Evolutionary conservation across 2,888 invertebrate species (phyloP).

Genomic region (Andrena marginata): DNA sequence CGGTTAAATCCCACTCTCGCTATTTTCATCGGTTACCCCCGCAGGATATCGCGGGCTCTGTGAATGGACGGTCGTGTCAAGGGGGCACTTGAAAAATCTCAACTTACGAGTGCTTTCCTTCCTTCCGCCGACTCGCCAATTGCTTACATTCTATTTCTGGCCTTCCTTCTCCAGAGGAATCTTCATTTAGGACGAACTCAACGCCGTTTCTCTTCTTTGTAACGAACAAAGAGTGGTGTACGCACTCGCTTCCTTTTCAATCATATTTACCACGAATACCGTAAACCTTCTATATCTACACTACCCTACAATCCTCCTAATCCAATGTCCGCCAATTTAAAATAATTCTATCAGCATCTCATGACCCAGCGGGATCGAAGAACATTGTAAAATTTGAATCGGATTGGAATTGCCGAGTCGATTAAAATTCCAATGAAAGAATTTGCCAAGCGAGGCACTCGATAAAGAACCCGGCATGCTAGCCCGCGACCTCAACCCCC

Average conservation of each 20-base stretch:
- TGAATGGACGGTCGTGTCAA: constrained; percentile 79
- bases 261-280: too few species aligned
- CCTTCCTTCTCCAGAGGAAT: neutral
- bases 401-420: neutral
- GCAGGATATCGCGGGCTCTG: constrained; percentile 77
- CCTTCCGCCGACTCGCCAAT: constrained; percentile 40
- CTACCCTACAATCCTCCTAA: too few species aligned
- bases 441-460: neutral
- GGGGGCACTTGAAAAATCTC: constrained; percentile 79
- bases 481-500: neutral
- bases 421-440: neutral
- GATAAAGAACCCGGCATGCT: neutral
- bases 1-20: constrained; percentile 48
- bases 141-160: constrained; percentile 2
- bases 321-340: too few species aligned
- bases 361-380: too few species aligned
- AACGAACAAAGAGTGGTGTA: constrained; percentile 2
- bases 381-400: too few species aligned
- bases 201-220: neutral
- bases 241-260: neutral
- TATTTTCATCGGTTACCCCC: constrained; percentile 70
- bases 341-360: too few species aligned
- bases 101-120: constrained; percentile 65
- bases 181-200: constrained; percentile 2
- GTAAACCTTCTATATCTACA: too few species aligned